phyloP scores from a whole-genome alignment of 2,888 invertebrate genomes.

The Eupithecia dodoneata region DNA sequence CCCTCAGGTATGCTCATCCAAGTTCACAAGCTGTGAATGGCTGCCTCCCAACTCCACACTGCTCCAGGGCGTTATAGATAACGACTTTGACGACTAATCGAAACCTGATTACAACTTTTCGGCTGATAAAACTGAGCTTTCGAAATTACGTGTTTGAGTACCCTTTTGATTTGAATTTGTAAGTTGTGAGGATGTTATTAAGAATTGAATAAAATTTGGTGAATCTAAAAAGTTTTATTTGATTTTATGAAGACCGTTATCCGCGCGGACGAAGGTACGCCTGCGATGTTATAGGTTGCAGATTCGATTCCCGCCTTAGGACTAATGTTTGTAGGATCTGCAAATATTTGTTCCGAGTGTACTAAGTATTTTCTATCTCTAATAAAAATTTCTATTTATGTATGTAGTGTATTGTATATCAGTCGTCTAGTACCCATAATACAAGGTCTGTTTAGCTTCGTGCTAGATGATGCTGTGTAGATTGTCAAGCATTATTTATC shows the following conservation, averaged over 20 bases:
- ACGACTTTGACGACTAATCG: slow-evolving; percentile 49
- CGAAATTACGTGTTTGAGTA: slow-evolving; percentile 3
- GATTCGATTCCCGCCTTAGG: no score
- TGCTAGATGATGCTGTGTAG: no score
- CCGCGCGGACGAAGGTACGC: no score
- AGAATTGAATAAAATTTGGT: neutral
- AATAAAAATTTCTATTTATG: no score
- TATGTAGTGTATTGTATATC: no score
- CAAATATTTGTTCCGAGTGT: no score
- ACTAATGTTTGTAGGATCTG: no score
- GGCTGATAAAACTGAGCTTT: slow-evolving; percentile 41
- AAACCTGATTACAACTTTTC: slow-evolving; percentile 48
- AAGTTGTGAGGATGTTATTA: neutral
- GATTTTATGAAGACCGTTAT: neutral
- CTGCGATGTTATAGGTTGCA: no score
- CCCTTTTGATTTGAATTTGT: neutral
- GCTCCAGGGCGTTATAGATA: slow-evolving; percentile 60
- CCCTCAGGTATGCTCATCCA: slow-evolving; percentile 63
- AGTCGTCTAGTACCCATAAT: no score
- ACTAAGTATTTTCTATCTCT: no score
- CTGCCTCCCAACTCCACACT: slow-evolving; percentile 86
- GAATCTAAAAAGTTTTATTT: neutral
- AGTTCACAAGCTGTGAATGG: slow-evolving; percentile 77
- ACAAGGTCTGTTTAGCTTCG: no score
- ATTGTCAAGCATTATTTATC: no score